Percentiles rank a stretch among this genome's conserved stretches.
phyloP scores from a whole-genome alignment of 2,797 vertebrate species.

The Bovichtus variegatus region DNA sequence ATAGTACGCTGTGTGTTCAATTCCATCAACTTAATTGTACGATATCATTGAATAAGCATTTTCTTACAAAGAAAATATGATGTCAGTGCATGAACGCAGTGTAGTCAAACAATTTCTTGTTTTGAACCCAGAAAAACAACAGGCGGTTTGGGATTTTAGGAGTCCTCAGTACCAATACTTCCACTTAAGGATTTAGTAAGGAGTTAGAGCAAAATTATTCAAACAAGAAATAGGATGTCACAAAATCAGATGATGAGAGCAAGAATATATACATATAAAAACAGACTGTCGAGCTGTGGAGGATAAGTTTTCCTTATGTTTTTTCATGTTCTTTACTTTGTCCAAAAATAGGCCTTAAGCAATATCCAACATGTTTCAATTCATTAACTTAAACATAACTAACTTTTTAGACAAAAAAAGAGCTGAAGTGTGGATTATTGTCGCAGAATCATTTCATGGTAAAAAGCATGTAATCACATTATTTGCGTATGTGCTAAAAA shows the following conservation, averaged over 20 bases:
- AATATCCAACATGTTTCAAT: neutral
- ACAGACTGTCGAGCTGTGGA: neutral
- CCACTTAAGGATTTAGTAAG: neutral
- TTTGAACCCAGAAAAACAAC: neutral
- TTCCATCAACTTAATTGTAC: neutral
- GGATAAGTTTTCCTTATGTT: neutral
- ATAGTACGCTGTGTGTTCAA: neutral
- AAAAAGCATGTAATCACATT: constrained; percentile 4
- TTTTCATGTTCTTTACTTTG: neutral
- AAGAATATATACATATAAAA: neutral
- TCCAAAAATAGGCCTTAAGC: neutral
- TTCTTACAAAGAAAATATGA: constrained; percentile 1
- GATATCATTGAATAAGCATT: neutral
- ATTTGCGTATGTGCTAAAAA: constrained; percentile 14
- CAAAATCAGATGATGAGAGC: neutral
- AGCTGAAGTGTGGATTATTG: neutral
- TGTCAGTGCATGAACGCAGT: neutral
- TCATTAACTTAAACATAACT: neutral
- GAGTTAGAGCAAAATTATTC: neutral
- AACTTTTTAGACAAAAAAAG: neutral
- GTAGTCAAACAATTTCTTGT: neutral
- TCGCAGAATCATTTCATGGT: neutral
- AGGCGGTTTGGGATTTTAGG: neutral
- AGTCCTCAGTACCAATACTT: neutral
- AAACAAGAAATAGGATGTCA: neutral